Evolutionary conservation across 1,140 invertebrate genomes (phyloP).

Genomic region (Drosophila kanapiae): DNA sequence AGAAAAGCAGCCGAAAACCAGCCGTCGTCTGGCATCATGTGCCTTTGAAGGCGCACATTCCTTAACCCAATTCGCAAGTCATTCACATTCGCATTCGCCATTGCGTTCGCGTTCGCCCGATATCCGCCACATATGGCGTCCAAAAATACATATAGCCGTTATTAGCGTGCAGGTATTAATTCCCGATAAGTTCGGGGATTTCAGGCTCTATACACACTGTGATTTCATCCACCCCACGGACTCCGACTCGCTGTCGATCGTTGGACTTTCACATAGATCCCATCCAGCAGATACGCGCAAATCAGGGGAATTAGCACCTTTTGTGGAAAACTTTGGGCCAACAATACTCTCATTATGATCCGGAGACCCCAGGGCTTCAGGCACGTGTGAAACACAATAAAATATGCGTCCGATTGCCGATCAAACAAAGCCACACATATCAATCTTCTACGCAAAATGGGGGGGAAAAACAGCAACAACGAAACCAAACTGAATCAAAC

Average conservation of each 20-base stretch:
- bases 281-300: conserved; percentile 28
- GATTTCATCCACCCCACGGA: conserved; percentile 41
- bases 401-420: conserved; percentile 66
- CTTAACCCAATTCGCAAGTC: conserved; percentile 74
- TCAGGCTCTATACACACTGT: conserved; percentile 48
- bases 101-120: conserved; percentile 22
- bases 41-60: conserved; percentile 49
- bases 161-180: conserved; percentile 76
- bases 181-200: conserved; percentile 69
- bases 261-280: conserved; percentile 43
- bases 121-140: conserved; percentile 28
- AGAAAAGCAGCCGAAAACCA: conserved; percentile 37
- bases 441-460: conserved; percentile 50
- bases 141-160: conserved; percentile 52
- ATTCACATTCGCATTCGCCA: conserved; percentile 35
- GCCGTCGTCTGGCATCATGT: conserved; percentile 60
- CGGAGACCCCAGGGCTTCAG: conserved; percentile 8
- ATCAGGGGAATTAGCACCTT: conserved; percentile 69
- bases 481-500: conserved; percentile 13
- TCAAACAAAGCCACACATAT: conserved; percentile 68
- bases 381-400: conserved; percentile 66
- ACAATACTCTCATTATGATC: conserved; percentile 54
- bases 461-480: background rate
- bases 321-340: conserved; percentile 77
- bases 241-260: conserved; percentile 4